Percentiles rank a stretch among this genome's conserved stretches.
Conservation (phyloP, 2,888 invertebrate species). For the Scaptomyza tumidula region DNA sequence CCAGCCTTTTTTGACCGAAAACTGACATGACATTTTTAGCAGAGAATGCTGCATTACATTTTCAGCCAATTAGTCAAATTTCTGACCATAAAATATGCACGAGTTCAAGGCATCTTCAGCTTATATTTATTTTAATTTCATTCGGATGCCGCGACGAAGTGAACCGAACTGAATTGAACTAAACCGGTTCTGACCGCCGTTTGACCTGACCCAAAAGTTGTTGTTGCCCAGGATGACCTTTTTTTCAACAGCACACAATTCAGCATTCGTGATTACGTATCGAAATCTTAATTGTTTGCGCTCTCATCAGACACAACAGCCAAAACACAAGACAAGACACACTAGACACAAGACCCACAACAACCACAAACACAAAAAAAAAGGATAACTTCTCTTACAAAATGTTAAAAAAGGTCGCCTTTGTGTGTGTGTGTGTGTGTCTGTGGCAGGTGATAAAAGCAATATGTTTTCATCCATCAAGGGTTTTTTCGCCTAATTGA, state of each 20-base stretch:
- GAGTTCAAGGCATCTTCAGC: conserved; percentile 12
- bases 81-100: conserved; percentile 40
- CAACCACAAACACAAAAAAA: not conserved
- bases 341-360: not conserved
- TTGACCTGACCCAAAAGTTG: conserved; percentile 24
- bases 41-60: conserved; percentile 25
- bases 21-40: conserved; percentile 35
- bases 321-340: conserved; percentile 6
- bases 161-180: conserved; percentile 17
- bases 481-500: conserved; percentile 44
- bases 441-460: conserved; percentile 63
- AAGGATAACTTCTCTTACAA: conserved; percentile 66
- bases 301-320: conserved; percentile 18
- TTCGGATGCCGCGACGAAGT: not conserved
- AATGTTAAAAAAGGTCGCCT: conserved; percentile 32
- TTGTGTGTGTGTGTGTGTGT: conserved; percentile 13
- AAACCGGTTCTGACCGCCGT: conserved; percentile 43
- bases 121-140: conserved; percentile 41
- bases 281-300: conserved; percentile 64
- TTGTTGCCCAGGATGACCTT: conserved; percentile 46
- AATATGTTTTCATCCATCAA: conserved; percentile 58
- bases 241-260: conserved; percentile 36
- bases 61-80: conserved; percentile 74
- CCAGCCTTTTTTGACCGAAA: conserved; percentile 29
- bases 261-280: conserved; percentile 55